These are phyloP conservation scores for Columba guinea DNA, from an alignment of 2,797 vertebrate genomes.

Conservation along the genomic window DNA sequence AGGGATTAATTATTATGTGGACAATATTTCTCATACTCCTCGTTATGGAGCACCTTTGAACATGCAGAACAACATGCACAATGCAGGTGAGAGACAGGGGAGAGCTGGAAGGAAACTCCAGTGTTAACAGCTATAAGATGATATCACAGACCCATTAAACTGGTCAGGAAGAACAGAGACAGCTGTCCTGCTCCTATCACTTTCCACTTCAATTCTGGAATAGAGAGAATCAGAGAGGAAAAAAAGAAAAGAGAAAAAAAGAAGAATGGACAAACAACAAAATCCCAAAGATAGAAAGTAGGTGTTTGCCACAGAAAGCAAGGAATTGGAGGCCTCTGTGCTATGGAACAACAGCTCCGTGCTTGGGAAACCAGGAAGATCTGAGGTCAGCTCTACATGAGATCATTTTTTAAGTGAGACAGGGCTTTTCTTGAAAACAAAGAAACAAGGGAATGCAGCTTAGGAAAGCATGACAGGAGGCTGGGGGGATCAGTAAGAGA, in stretches of 20 bases:
- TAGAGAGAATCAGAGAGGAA: neutral
- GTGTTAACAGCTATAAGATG: neutral
- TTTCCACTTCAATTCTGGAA: constrained; percentile 43
- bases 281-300: neutral
- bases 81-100: neutral
- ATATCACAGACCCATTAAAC: constrained; percentile 40
- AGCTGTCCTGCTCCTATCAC: constrained; percentile 26
- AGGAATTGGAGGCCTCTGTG: neutral
- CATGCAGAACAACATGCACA: neutral
- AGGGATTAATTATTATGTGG: neutral
- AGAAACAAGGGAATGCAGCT: neutral
- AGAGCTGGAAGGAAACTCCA: neutral
- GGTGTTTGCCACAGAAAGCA: neutral
- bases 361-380: neutral
- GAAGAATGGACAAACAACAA: neutral
- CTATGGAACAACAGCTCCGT: neutral
- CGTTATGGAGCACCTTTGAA: neutral
- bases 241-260: neutral
- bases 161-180: neutral
- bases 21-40: neutral
- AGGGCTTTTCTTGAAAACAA: constrained; percentile 7
- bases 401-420: neutral
- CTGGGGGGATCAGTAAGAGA: neutral
- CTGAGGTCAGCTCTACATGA: neutral
- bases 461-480: neutral